Evolutionary conservation across 2,888 invertebrate genomes (phyloP).

Genomic region (Heliconius cydno): DNA sequence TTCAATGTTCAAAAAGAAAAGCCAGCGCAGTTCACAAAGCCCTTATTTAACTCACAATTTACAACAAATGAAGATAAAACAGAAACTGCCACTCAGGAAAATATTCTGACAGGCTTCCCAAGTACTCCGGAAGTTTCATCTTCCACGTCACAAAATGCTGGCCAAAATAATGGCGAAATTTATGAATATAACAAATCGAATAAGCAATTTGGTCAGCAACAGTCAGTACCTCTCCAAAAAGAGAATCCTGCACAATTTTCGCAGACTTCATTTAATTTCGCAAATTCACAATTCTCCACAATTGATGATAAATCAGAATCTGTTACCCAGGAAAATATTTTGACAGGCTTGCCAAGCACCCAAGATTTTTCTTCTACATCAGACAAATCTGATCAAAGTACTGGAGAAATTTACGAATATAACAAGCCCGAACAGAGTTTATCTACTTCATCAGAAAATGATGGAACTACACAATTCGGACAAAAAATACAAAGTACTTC

Average conservation of each 20-base stretch:
- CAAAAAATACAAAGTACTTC: slow-evolving; percentile 17
- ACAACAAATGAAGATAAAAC: slow-evolving; percentile 13
- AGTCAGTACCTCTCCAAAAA: background rate
- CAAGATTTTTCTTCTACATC: slow-evolving; percentile 1
- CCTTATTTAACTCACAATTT: slow-evolving; percentile 12
- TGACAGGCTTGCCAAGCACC: background rate
- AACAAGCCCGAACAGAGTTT: slow-evolving; percentile 43
- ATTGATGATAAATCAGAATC: slow-evolving; percentile 3
- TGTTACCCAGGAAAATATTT: background rate
- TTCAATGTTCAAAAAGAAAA: slow-evolving; percentile 10
- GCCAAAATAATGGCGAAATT: slow-evolving; percentile 41
- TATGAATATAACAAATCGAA: slow-evolving; percentile 33
- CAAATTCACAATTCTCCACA: background rate
- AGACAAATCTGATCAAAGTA: slow-evolving; percentile 4
- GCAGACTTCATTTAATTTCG: background rate
- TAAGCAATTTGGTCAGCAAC: slow-evolving; percentile 19
- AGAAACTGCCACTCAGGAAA: slow-evolving; percentile 1
- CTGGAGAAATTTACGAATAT: slow-evolving; percentile 43
- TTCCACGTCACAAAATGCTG: slow-evolving; percentile 25
- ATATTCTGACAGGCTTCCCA: background rate
- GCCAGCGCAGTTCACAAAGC: background rate
- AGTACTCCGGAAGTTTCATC: slow-evolving; percentile 6
- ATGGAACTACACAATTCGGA: slow-evolving; percentile 4
- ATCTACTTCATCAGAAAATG: slow-evolving; percentile 17
- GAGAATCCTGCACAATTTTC: slow-evolving; percentile 4